A percentile compares a stretch with the other conserved stretches of the same genome.
Conservation (phyloP, 1,140 invertebrate genomes). For the Heterodera carotae region DNA sequence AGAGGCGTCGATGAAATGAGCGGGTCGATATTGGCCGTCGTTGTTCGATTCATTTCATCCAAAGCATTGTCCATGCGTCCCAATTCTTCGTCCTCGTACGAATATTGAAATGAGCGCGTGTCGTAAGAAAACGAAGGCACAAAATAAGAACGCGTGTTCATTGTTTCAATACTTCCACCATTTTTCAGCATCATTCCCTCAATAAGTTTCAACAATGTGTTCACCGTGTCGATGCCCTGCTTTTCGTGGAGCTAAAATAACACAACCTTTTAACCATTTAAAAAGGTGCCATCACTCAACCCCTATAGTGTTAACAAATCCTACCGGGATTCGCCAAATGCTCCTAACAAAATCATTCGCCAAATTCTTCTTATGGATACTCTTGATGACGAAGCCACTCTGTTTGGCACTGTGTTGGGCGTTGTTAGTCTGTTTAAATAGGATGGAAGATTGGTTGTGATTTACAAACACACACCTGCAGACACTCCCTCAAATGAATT, state of each 20-base stretch:
- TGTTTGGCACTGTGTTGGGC: constrained; percentile 23
- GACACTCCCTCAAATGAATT: constrained; percentile 20
- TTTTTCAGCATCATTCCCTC: constrained; percentile 22
- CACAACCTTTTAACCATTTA: neutral
- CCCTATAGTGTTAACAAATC: neutral
- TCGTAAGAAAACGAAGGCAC: neutral
- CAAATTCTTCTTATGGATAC: constrained; percentile 41
- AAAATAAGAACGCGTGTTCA: neutral
- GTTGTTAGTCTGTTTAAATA: constrained; percentile 28
- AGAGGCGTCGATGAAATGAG: constrained; percentile 22
- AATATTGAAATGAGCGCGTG: neutral
- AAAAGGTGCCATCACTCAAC: neutral
- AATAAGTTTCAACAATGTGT: constrained; percentile 33
- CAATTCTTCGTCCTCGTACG: constrained; percentile 8
- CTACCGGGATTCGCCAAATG: constrained; percentile 31
- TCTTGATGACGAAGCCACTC: constrained; percentile 5
- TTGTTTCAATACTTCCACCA: neutral
- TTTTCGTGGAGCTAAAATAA: constrained; percentile 36
- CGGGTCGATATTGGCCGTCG: neutral
- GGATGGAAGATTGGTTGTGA: neutral
- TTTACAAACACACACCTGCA: neutral
- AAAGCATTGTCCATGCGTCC: neutral
- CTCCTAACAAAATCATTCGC: constrained; percentile 37
- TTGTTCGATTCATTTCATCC: constrained; percentile 19
- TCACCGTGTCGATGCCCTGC: constrained; percentile 35